A percentile compares a stretch with the other conserved stretches of the same genome.
Evolutionary conservation across 2,113 vertebrate species (phyloP).

Genomic region (Cavia aperea): DNA sequence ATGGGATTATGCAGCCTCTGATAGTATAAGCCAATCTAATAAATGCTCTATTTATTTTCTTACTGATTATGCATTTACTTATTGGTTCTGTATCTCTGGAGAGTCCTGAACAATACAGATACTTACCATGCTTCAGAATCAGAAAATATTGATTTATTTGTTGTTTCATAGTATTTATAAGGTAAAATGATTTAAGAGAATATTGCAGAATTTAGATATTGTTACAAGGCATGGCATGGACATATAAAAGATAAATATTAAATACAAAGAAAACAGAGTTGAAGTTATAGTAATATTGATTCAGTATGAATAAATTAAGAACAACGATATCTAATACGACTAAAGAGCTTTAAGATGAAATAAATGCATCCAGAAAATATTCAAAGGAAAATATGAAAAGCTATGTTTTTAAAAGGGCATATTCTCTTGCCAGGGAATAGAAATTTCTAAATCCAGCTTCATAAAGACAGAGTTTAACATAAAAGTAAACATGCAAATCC

Average conservation of each 20-base stretch:
- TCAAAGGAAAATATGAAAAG: not conserved
- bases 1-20: not conserved
- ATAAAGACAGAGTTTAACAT: not conserved
- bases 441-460: conserved; percentile 10
- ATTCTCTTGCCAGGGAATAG: not conserved
- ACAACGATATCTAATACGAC: not conserved
- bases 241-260: conserved; percentile 1
- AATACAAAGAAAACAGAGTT: conserved; percentile 5
- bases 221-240: not conserved
- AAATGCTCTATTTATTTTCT: not conserved
- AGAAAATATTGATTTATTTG: not conserved
- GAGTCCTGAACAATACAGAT: not conserved
- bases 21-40: not conserved
- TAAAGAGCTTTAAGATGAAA: not conserved
- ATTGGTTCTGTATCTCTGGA: not conserved
- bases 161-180: conserved; percentile 24
- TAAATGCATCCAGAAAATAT: not conserved
- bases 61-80: not conserved
- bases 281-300: not conserved
- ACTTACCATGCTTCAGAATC: not conserved
- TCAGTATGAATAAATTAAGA: conserved; percentile 26
- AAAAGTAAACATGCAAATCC: not conserved
- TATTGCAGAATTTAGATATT: conserved; percentile 3
- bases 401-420: not conserved
- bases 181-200: not conserved